Base-by-base conservation (phyloP, 2,113 vertebrate genomes). In the Channa argus region DNA sequence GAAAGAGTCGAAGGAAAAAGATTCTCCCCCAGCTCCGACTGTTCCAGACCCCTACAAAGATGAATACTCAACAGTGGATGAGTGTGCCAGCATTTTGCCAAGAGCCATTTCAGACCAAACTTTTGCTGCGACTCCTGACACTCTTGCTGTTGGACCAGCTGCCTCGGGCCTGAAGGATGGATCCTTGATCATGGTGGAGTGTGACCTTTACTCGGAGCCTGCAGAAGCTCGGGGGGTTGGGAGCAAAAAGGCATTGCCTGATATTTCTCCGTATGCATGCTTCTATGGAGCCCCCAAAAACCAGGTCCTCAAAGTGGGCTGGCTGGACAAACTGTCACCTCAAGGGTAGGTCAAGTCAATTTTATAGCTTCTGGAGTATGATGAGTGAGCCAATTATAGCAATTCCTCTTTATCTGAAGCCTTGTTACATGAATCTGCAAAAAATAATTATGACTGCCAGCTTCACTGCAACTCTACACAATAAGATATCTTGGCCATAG, bases 241-340 rank as follows among this genome's bases (percentile, higher is more conserved):
- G 36, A 10, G 43, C 3, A 83, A 45, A 11, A 72, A 74, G 0
- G 64, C 74, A 0, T 1, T 75, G 47, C 56, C 64, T 3, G 83
- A 91, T 85, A 99, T 99, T 84, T 94, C 96, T 12, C 97, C 98
- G 0, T 99, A 99, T n/a, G 98, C 97, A 2, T 98, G 98, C 78
- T 99, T 96, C 92, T 99, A 98, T 43, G 95, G 95, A 61, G 77
- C 91, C 0, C 90, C 94, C 39, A 77, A 85, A 50, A 89, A 83
- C 59, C 92, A 92, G 39, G 92, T 91, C 60, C 59, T 92, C 69
- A 97, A 96, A 92, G 92, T 92, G 6, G 97, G 97, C 34, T 99
- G 97, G 97, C 92, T 99, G 87, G 97, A 99, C 90, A 99, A 99
- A 78, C 95, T 98, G 11, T 99, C 97, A 0, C 97, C 97, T 82